Evolutionary conservation across 2,113 vertebrate genomes (phyloP).

Genomic region (Crypturellus undulatus): DNA sequence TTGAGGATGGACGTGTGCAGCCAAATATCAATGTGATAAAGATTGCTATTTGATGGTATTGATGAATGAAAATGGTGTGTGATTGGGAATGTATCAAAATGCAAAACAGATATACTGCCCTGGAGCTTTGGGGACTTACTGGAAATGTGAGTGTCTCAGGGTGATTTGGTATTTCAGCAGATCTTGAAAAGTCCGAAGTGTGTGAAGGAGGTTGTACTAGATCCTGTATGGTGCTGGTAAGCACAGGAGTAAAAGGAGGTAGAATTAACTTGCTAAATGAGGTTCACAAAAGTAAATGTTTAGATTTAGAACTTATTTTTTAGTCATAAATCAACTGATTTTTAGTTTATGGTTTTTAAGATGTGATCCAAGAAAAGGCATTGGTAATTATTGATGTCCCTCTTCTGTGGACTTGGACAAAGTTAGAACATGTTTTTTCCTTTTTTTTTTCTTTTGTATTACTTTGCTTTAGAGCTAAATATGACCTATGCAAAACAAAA

Average conservation of each 20-base stretch:
- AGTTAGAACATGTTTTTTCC: not conserved
- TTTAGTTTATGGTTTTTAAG: not conserved
- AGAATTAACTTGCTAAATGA: not conserved
- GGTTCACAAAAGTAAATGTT: not conserved
- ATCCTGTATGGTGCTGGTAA: not conserved
- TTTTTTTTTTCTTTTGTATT: not conserved
- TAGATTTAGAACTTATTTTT: not conserved
- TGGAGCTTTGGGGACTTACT: not conserved
- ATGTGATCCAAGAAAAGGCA: not conserved
- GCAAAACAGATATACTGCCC: not conserved
- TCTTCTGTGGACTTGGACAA: not conserved
- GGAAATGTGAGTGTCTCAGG: not conserved
- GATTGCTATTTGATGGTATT: not conserved
- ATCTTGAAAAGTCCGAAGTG: not conserved
- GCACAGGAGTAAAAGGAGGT: not conserved
- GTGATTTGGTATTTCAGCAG: not conserved
- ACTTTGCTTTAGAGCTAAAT: not conserved
- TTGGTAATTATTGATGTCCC: not conserved
- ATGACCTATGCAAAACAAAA: not conserved
- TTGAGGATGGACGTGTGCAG: not conserved
- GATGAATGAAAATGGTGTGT: rapidly evolving
- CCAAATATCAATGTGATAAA: not conserved
- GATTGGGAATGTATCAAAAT: not conserved
- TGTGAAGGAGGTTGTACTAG: not conserved
- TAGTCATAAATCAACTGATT: not conserved